These are phyloP conservation scores for Amorpha juglandis DNA, from an alignment of 2,888 invertebrate genomes.

Conservation along the genomic window DNA sequence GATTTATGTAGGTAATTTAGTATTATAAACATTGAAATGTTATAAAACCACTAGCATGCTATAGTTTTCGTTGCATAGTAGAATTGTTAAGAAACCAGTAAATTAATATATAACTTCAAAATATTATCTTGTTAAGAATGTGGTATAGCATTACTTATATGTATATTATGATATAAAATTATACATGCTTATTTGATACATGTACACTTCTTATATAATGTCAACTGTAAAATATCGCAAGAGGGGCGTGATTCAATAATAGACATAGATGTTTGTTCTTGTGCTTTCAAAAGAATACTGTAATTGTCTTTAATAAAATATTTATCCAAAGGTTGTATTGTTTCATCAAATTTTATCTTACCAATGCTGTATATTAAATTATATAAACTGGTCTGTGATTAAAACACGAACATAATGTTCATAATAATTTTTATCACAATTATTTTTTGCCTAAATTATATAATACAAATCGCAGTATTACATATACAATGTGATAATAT, in stretches of 20 bases:
- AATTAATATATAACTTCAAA: constrained; percentile 66
- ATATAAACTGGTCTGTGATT: no score
- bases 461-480: background rate
- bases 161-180: constrained; percentile 71
- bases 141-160: constrained; percentile 59
- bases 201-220: constrained; percentile 55
- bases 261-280: constrained; percentile 72
- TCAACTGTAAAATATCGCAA: constrained; percentile 64
- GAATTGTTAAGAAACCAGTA: constrained; percentile 61
- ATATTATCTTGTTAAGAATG: constrained; percentile 66
- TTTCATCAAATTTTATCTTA: background rate
- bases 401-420: background rate
- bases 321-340: constrained; percentile 72
- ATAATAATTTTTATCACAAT: constrained; percentile 7
- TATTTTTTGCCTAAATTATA: constrained; percentile 1
- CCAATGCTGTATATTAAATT: background rate
- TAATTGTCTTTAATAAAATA: constrained; percentile 80
- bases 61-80: constrained; percentile 76
- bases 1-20: constrained; percentile 58
- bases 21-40: constrained; percentile 72
- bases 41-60: constrained; percentile 72
- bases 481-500: constrained; percentile 27
- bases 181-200: constrained; percentile 64
- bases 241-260: constrained; percentile 66
- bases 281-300: constrained; percentile 76